Evolutionary conservation across 2,797 vertebrate genomes (phyloP), one percentile per base, ranked within the genome.

Genomic region (Bucorvus abyssinicus): DNA sequence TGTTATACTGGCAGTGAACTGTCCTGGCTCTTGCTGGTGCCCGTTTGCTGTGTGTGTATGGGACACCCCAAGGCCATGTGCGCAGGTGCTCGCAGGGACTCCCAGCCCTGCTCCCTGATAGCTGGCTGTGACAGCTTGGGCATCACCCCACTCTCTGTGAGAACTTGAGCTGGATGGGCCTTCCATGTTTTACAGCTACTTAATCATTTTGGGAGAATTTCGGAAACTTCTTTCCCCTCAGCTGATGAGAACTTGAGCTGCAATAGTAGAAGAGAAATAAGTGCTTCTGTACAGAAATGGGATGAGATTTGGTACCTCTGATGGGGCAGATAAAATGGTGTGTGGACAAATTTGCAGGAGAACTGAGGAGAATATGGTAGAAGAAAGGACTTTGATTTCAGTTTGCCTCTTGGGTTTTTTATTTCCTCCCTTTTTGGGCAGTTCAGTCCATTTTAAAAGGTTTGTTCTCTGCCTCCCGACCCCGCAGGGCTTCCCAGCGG

Each of bases 11-110:
- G 5, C 63, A 56, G 30, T 14, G 42, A 56, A 15, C 3, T 18
- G 19, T 71, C 22, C 36, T 0, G 9, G 52, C 19, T 10, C 11
- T 40, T 18, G 27, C 19, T 45, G 69, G 12, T 1, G 3, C 20
- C 42, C 13, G 3, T 64, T 84, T 73, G 63, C 36, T 38, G 5
- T 12, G 15, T 13, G 8, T 52, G 2, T 18, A 6, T 2, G 3
- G 29, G 49, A 50, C 1, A 2, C 38, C 26, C 20, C 0, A 3
- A 22, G 61, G 17, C 17, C 2, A 2, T 5, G 10, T 0, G 2
- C 6, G 3, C 30, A 4, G 59, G 23, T 24, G 20, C 34, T 57
- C 1, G 2, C 12, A 8, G 40, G 8, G 38, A 5, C 21, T 42
- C 36, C 0, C 1, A 15, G 69, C 24, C 40, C 11, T 2, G n/a